A percentile compares a stretch with the other conserved stretches of the same genome.
These are phyloP conservation scores for Macquaria ambigua DNA, from an alignment of 2,113 vertebrate genomes.

Conservation along the genomic window DNA sequence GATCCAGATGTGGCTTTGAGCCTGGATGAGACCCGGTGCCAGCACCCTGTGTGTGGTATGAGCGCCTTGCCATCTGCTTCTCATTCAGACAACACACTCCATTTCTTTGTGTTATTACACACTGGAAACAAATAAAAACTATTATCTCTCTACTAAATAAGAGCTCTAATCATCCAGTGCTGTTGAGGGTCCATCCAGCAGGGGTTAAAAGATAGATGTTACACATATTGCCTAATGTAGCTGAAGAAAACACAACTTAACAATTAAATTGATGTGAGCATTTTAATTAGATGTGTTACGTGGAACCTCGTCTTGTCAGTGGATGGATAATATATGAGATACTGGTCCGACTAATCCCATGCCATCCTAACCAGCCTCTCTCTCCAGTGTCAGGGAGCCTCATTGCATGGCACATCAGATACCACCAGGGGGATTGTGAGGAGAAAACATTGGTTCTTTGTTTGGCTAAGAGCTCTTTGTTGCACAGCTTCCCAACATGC, in stretches of 20 bases:
- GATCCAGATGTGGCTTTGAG: slow-evolving; percentile 78
- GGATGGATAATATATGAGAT: neutral
- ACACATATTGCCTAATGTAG: neutral
- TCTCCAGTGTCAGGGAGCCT: slow-evolving; percentile 35
- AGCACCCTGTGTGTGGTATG: slow-evolving; percentile 84
- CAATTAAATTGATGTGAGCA: neutral
- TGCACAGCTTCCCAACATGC: slow-evolving; percentile 60
- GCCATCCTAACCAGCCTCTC: slow-evolving; percentile 4
- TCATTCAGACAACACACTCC: slow-evolving; percentile 71
- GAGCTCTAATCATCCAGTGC: neutral
- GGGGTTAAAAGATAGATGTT: neutral
- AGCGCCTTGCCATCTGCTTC: slow-evolving; percentile 80
- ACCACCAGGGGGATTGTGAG: slow-evolving; percentile 53
- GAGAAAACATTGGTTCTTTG: slow-evolving; percentile 69
- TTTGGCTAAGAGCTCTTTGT: slow-evolving; percentile 67
- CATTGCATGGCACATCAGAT: slow-evolving; percentile 52
- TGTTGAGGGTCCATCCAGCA: neutral
- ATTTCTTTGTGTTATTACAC: slow-evolving; percentile 78
- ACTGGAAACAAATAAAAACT: slow-evolving; percentile 81
- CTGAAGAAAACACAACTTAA: neutral
- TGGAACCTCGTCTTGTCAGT: neutral
- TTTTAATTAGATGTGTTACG: neutral
- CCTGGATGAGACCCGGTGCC: slow-evolving; percentile 74
- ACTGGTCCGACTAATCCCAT: neutral
- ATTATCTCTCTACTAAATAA: slow-evolving; percentile 61